A percentile compares a stretch with the other conserved stretches of the same genome.
Conservation (phyloP, 2,113 vertebrate genomes). For the Jacana jacana region DNA sequence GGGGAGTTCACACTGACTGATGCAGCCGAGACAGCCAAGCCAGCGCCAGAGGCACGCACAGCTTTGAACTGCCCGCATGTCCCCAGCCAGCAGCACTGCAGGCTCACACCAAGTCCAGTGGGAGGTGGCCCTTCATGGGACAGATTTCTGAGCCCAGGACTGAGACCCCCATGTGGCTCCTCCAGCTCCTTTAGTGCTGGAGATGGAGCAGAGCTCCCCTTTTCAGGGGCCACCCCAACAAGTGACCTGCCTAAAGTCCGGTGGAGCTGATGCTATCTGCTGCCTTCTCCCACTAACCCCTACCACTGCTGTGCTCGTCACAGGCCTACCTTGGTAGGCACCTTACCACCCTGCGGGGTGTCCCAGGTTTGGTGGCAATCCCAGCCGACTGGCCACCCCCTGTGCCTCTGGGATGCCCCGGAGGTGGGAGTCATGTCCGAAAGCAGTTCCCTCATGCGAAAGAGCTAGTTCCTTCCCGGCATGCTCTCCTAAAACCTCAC, state of each 20-base stretch:
- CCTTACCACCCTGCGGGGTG: fast-evolving
- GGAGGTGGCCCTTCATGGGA: background rate
- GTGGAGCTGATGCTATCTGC: fast-evolving
- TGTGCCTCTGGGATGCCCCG: background rate
- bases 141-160: background rate
- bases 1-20: background rate
- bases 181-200: background rate
- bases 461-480: constrained; percentile 98
- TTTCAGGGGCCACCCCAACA: background rate
- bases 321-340: background rate
- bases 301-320: fast-evolving
- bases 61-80: background rate
- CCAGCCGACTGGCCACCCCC: background rate
- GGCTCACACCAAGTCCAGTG: fast-evolving
- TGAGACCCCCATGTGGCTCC: background rate
- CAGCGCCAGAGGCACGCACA: background rate
- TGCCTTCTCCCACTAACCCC: fast-evolving
- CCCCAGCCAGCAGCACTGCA: fast-evolving
- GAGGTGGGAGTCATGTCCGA: constrained; percentile 42
- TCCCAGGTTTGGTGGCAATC: background rate
- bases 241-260: background rate
- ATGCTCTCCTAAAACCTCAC: constrained; percentile 96
- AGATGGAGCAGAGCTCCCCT: background rate
- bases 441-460: constrained; percentile 82
- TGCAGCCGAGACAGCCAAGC: fast-evolving